phyloP scores from a whole-genome alignment of 2,113 vertebrate species.

The Aptenodytes forsteri region DNA sequence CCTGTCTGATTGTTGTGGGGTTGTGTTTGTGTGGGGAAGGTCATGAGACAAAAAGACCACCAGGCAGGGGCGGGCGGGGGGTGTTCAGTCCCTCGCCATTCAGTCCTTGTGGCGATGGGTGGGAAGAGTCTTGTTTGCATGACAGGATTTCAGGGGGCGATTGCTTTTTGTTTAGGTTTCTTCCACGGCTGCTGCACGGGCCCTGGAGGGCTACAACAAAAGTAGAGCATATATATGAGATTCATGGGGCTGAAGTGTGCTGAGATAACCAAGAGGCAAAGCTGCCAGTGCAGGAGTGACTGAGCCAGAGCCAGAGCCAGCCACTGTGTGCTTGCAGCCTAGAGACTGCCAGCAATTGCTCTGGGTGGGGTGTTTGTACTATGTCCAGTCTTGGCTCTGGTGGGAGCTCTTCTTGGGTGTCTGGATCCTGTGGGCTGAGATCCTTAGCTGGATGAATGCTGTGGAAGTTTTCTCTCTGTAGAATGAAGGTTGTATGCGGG shows the following conservation, averaged over 20 bases:
- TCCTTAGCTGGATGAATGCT: background rate
- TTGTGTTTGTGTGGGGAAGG: conserved; percentile 58
- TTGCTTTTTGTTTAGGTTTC: conserved; percentile 45
- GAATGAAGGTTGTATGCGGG: background rate
- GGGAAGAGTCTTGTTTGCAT: conserved; percentile 62
- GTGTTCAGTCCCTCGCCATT: conserved; percentile 21
- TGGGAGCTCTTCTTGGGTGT: background rate
- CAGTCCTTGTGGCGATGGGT: conserved; percentile 24
- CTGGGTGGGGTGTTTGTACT: background rate
- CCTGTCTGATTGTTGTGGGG: conserved; percentile 43
- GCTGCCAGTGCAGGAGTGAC: background rate
- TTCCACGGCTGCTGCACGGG: background rate
- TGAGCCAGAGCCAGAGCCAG: background rate
- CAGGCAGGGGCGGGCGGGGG: background rate
- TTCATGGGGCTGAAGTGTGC: background rate
- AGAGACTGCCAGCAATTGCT: background rate
- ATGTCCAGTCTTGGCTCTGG: background rate
- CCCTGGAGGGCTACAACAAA: conserved; percentile 18
- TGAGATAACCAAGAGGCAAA: background rate
- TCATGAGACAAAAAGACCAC: conserved; percentile 66
- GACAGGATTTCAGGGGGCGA: conserved; percentile 20
- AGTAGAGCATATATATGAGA: background rate
- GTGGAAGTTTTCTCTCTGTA: background rate
- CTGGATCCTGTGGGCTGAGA: background rate
- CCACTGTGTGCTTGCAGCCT: background rate